Conservation (phyloP, 2,888 invertebrate genomes). For the Microdon myrmicae region DNA sequence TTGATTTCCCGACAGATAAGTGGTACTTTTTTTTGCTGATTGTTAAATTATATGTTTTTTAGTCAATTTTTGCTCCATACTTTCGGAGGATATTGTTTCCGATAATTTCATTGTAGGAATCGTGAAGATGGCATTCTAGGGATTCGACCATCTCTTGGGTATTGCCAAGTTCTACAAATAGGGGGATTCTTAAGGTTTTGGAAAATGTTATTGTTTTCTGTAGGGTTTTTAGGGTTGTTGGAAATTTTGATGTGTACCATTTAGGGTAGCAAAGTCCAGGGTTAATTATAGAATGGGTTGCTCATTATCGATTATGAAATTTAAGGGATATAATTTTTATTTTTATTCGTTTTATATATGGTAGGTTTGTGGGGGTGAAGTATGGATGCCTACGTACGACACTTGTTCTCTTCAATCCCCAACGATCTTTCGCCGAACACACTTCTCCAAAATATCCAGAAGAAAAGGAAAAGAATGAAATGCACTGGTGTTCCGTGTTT, state of each 20-base stretch:
- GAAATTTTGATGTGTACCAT: too few species aligned
- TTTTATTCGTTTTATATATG: too few species aligned
- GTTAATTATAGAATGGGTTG: not conserved
- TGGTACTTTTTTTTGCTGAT: constrained; percentile 12
- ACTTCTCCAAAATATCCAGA: too few species aligned
- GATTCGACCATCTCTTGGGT: constrained; percentile 1
- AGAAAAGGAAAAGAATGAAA: too few species aligned
- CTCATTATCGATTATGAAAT: constrained; percentile 6
- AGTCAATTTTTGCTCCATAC: constrained; percentile 28
- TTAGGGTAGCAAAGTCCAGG: not conserved
- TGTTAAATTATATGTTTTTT: constrained; percentile 8
- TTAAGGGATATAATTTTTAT: not conserved
- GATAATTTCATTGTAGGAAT: constrained; percentile 20
- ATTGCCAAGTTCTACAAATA: constrained; percentile 4
- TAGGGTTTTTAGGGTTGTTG: not conserved
- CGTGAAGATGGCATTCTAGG: not conserved
- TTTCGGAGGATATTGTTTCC: constrained; percentile 27
- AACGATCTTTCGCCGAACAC: too few species aligned
- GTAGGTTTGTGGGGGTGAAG: too few species aligned
- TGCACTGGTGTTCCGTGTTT: too few species aligned
- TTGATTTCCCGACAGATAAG: constrained; percentile 13
- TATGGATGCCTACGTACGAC: too few species aligned
- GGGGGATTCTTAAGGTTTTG: constrained; percentile 2
- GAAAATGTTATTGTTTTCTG: not conserved
- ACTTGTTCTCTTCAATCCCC: too few species aligned